Evolutionary conservation across 2,797 vertebrate species (phyloP), one percentile per base, ranked within the genome.

Genomic region (Tragelaphus eurycerus): DNA sequence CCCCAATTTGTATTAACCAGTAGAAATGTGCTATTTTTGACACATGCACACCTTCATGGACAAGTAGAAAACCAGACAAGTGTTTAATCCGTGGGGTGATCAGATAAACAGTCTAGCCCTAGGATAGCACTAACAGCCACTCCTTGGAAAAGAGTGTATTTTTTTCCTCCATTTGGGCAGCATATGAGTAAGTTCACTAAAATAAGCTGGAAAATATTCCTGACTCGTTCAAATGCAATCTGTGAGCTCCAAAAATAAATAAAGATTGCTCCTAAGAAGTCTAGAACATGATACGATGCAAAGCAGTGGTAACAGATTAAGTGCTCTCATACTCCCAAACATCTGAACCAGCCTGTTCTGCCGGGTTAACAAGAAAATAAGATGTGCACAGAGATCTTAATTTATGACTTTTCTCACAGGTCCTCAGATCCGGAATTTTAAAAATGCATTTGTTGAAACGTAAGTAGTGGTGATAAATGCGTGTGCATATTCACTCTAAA

Each of bases 161-260:
- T 94, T 94, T 79, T 81, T 88, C 76, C 38, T 87, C 34, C 34
- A 57, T n/a, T 81, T 62, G 88, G 48, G 38, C 29, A 95, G 93
- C 97, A 90, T 79, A 89, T 81, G 71, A 60, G 71, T 96, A 94
- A 86, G 57, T 93, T 96, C 92, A 94, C 92, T 95, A 97, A 97
- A 96, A 96, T 93, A 97, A 97, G 59, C 93, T 82, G 59, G 29
- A 86, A 98, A 96, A 94, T 96, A 96, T 95, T 96, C 86, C 92
- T 88, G 50, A 97, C 86, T 95, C 64, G 3, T 96, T 95, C 31
- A 54, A 89, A 97, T 71, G 59, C 59, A 95, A 87, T 89, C 89
- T 93, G 86, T 96, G 88, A 76, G 74, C 52, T 90, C 88, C 78
- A 59, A 94, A 96, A 95, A 96, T 89, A 96, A 91, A 78, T 90